Evolutionary conservation across 2,797 vertebrate species (phyloP), one percentile per base, ranked within the genome.

Genomic region (Galago senegalensis): DNA sequence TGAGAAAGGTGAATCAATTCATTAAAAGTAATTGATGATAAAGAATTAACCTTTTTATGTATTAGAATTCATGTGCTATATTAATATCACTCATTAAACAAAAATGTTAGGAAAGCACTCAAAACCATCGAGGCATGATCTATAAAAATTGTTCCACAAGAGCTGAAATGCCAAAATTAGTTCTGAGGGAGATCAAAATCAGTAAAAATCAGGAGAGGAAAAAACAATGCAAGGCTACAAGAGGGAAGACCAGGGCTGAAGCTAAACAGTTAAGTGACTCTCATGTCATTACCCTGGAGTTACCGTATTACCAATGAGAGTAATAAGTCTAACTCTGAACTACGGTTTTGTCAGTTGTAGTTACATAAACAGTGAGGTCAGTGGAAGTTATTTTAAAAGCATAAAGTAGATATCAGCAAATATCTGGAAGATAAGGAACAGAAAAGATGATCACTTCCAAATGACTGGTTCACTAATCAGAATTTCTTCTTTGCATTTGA

Each of bases 81-180:
- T 77, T 87, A 93, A 76, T 49, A 79, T 63, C 43, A 91, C 5
- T 91, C 21, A 86, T 92, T 94, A 93, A 79, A 76, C 43, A 95
- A 6, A 94, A 77, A 90, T 73, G 89, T 95, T 21, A 87, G 29
- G 18, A 88, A 87, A 60, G 31, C 7, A 69, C 56, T 83, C 69
- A 53, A 73, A 90, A 95, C 77, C 29, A 1, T 76, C 27, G 31
- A 17, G 40, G 29, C 25, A 85, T 82, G 87, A 82, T 89, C 87
- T 91, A 23, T 2, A 87, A 27, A 87, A 90, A 94, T 65, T 2
- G 27, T 76, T 77, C 29, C 46, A 53, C 9, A 20, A 65, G 2
- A 43, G 14, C 9, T 85, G 49, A 46, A 87, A 63, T 88, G 40
- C 77, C 63, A 92, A 60, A 93, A 77, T 14, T 21, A 83, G 53